Conservation (phyloP, 2,797 vertebrate species). For the Mus minutoides region DNA sequence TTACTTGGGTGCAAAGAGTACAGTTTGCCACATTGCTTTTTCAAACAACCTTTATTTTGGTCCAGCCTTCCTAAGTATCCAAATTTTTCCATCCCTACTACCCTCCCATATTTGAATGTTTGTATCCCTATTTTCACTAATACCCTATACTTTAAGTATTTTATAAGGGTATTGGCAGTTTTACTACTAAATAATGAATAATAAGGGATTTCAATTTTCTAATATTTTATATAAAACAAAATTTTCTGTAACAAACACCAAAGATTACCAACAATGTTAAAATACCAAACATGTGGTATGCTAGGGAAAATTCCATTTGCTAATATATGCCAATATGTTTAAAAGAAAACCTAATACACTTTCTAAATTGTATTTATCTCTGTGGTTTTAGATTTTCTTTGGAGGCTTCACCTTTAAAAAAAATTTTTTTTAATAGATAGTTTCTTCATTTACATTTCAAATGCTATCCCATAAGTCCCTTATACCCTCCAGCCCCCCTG, state of each 20-base stretch:
- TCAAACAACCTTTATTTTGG: not conserved
- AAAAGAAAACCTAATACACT: constrained; percentile 1
- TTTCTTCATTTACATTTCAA: too few relatives aligned
- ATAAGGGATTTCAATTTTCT: not conserved
- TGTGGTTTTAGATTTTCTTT: not conserved
- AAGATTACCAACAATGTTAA: not conserved
- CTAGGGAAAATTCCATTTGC: not conserved
- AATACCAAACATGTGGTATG: not conserved
- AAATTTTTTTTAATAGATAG: too few relatives aligned
- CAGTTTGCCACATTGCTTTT: not conserved
- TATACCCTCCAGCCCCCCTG: too few relatives aligned
- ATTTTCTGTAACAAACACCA: constrained; percentile 29
- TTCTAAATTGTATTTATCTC: not conserved
- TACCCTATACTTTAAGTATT: constrained; percentile 12
- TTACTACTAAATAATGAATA: not conserved
- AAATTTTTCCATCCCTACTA: too few relatives aligned
- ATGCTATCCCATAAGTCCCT: too few relatives aligned
- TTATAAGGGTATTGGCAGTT: not conserved
- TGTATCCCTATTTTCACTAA: not conserved
- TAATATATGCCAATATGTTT: not conserved
- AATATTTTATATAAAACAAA: not conserved
- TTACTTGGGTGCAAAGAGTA: not conserved
- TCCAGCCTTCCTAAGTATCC: not conserved
- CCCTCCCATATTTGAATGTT: not conserved
- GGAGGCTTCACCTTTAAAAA: too few relatives aligned